Base-by-base conservation (phyloP, 2,888 invertebrate species). In the Diabrotica balteata region DNA sequence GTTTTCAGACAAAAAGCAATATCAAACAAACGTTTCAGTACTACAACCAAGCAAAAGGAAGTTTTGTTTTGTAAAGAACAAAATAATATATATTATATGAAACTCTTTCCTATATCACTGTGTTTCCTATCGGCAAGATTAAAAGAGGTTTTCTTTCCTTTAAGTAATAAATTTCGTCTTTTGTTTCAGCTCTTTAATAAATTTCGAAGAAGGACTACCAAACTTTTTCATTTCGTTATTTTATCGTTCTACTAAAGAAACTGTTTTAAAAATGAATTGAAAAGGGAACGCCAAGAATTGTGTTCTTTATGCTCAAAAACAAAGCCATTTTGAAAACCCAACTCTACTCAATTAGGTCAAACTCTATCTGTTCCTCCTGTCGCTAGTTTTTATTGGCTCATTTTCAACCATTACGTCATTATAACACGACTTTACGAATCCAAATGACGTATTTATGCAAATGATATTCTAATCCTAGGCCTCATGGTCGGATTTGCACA, bases 381-480 rank as follows among this genome's bases (percentile, higher is more conserved):
- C 51, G 43, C n/a, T 58, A 44, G 50, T 64, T 64, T 58, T 64
- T 64, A 64, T 64, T 59, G 52, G 59, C 50, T 58, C 58, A 58
- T 64, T 64, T 59, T 51, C 51, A 43, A 44, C 11, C n/a, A 58
- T 63, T 63, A 63, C 51, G 55, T 63, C 63, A 55, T 63, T 63
- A 57, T 50, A 57, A 63, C 57, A 57, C 55, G 43, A 57, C 49
- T 50, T 43, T 32, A 46, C 7, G 67, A 67, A 62, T 65, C 62
- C 54, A 61, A 70, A 70, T 44, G 65, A 43, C 63, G 62, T 63
- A 66, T 67, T 70, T 67, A 70, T 70, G 67, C 67, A 70, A 70
- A 70, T 59, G 22, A 46, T 66, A 66, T 61, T 52, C 46, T 66
- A 66, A 66, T 61, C 51, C 50, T 44, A 52, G 44, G 60, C 51